Percentiles rank a stretch among this genome's conserved stretches.
phyloP scores from a whole-genome alignment of 2,888 invertebrate species.

The Ennomos erosarius region DNA sequence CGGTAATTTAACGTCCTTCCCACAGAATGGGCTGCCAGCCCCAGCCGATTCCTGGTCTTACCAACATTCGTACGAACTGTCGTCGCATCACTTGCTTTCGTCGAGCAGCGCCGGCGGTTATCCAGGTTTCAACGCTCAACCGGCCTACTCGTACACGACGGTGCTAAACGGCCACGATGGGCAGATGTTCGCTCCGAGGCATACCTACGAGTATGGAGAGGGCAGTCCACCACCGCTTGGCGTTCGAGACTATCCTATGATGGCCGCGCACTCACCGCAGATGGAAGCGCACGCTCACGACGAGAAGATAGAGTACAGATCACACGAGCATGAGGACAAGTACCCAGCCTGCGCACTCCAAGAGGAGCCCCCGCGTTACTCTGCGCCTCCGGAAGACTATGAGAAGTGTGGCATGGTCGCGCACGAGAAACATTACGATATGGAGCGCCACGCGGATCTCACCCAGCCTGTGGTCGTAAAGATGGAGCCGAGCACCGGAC shows the following conservation, averaged over 20 bases:
- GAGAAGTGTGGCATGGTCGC: constrained; percentile 85
- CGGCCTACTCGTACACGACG: constrained; percentile 87
- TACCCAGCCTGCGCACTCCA: constrained; percentile 78
- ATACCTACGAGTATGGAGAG: constrained; percentile 85
- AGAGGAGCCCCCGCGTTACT: constrained; percentile 84
- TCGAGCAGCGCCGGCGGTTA: constrained; percentile 87
- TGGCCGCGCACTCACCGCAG: constrained; percentile 87
- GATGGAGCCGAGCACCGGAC: constrained; percentile 82
- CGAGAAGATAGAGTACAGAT: constrained; percentile 75
- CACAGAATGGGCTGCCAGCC: constrained; percentile 86
- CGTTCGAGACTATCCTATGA: constrained; percentile 87
- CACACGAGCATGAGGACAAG: constrained; percentile 79
- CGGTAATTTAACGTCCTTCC: constrained; percentile 81
- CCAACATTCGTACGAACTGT: constrained; percentile 91
- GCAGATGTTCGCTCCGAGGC: constrained; percentile 89
- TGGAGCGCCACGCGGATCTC: constrained; percentile 75
- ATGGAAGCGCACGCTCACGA: constrained; percentile 84
- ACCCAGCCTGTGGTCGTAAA: constrained; percentile 82
- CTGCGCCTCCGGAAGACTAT: constrained; percentile 84
- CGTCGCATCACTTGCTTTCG: constrained; percentile 90
- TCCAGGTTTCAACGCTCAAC: constrained; percentile 86
- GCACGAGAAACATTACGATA: constrained; percentile 78
- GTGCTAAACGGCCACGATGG: constrained; percentile 90
- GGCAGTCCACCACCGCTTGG: constrained; percentile 88
- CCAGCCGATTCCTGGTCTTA: constrained; percentile 93